A percentile compares a stretch with the other conserved stretches of the same genome.
Conservation (phyloP, 1,140 invertebrate genomes). For the Tetragnatha versicolor region DNA sequence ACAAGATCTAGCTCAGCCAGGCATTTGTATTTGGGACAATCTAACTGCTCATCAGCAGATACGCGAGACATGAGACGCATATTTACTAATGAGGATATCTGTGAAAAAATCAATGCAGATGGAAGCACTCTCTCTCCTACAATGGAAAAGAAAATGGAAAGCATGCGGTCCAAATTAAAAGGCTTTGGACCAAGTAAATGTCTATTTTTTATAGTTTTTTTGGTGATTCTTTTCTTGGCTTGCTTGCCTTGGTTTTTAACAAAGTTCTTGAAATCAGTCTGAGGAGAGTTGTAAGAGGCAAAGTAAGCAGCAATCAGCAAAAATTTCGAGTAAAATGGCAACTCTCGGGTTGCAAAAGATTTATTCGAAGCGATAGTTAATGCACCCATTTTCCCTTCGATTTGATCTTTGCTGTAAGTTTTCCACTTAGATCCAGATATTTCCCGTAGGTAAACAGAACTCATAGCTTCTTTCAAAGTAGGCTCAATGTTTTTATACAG, state of each 20-base stretch:
- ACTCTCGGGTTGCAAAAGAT: constrained; percentile 70
- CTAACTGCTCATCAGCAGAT: constrained; percentile 33
- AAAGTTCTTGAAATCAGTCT: constrained; percentile 82
- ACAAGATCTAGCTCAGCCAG: constrained; percentile 38
- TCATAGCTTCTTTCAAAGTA: constrained; percentile 75
- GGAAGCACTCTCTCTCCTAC: constrained; percentile 82
- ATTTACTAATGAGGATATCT: constrained; percentile 19
- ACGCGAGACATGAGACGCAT: neutral
- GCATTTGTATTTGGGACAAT: constrained; percentile 50
- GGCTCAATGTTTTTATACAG: constrained; percentile 82
- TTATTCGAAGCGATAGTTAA: constrained; percentile 71
- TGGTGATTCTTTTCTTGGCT: constrained; percentile 58
- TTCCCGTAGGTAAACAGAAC: constrained; percentile 80
- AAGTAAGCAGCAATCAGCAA: constrained; percentile 87
- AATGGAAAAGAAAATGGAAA: constrained; percentile 92
- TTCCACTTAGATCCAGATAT: constrained; percentile 60
- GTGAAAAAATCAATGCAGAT: constrained; percentile 75
- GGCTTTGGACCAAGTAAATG: constrained; percentile 76
- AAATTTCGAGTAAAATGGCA: constrained; percentile 89
- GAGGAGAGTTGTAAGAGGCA: constrained; percentile 87
- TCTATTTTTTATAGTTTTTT: constrained; percentile 58
- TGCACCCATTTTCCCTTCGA: constrained; percentile 59
- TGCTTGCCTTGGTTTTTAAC: constrained; percentile 48
- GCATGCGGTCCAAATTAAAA: constrained; percentile 81
- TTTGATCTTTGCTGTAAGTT: constrained; percentile 56